Evolutionary conservation across 2,113 vertebrate species (phyloP).

Genomic region (Zosterops japonicus): DNA sequence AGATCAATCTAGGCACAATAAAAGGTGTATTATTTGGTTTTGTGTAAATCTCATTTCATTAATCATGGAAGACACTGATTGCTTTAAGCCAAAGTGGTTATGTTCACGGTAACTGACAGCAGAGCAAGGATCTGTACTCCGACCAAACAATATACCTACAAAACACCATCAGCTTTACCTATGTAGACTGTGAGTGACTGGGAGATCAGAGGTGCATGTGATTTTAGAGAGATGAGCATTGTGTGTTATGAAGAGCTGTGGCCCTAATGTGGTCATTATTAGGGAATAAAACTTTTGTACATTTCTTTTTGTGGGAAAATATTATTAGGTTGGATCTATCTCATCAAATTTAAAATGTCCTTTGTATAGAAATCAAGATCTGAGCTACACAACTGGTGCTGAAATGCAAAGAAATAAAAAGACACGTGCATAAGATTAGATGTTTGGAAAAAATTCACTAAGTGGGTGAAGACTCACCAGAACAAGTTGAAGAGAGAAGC

Average conservation of each 20-base stretch:
- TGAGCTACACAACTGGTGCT: not conserved
- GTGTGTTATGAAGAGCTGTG: not conserved
- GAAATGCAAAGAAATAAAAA: not conserved
- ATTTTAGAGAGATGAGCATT: not conserved
- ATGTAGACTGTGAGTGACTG: not conserved
- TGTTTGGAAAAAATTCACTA: not conserved
- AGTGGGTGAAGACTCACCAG: not conserved
- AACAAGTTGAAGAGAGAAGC: not conserved
- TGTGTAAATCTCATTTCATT: not conserved
- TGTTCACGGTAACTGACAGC: not conserved
- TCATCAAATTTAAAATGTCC: not conserved
- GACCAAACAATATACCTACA: rapidly evolving
- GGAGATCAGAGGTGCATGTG: not conserved
- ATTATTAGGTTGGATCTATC: not conserved
- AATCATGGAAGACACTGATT: not conserved
- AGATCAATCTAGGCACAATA: not conserved
- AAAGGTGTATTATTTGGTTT: not conserved
- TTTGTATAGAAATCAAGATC: not conserved
- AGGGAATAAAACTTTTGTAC: not conserved
- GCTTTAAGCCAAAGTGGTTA: not conserved
- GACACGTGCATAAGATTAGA: not conserved
- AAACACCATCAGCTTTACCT: not conserved
- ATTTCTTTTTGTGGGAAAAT: not conserved
- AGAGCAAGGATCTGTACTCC: not conserved
- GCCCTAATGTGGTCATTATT: not conserved